Conservation (phyloP, 2,888 invertebrate species). For the Ophioninae sp. region DNA sequence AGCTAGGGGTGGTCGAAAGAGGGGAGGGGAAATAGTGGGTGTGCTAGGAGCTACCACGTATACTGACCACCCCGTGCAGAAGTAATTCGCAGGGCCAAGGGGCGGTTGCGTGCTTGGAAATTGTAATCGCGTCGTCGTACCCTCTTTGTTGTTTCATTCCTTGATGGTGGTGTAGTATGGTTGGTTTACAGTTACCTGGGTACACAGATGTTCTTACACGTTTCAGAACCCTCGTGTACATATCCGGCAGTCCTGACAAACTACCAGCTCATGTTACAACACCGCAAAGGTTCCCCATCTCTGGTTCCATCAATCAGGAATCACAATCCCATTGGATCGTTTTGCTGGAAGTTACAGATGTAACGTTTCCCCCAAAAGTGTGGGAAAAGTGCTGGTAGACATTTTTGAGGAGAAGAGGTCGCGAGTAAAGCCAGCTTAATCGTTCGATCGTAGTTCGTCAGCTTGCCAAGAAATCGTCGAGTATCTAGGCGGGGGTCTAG, state of each 20-base stretch:
- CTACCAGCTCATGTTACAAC: slow-evolving; percentile 51
- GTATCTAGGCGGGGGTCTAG: slow-evolving; percentile 4
- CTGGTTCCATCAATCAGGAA: slow-evolving; percentile 48
- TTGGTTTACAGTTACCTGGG: slow-evolving; percentile 26
- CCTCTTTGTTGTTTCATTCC: slow-evolving; percentile 46
- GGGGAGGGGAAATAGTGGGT: slow-evolving; percentile 25
- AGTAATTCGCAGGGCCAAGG: slow-evolving; percentile 70
- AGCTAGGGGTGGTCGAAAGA: background rate
- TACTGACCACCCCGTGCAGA: slow-evolving; percentile 70
- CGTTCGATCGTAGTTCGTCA: slow-evolving; percentile 18
- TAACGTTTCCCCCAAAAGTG: background rate
- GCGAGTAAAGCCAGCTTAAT: slow-evolving; percentile 24
- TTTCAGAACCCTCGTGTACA: slow-evolving; percentile 24
- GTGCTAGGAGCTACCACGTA: slow-evolving; percentile 58
- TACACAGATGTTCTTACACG: slow-evolving; percentile 51
- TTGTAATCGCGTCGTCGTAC: slow-evolving; percentile 66
- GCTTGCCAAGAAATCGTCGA: slow-evolving; percentile 12
- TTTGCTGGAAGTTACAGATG: background rate
- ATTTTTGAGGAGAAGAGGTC: background rate
- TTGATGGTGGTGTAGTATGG: slow-evolving; percentile 26
- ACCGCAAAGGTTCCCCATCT: slow-evolving; percentile 15
- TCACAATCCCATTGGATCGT: background rate
- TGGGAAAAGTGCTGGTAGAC: background rate
- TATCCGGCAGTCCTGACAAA: slow-evolving; percentile 59
- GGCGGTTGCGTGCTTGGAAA: slow-evolving; percentile 71